A percentile compares a stretch with the other conserved stretches of the same genome.
phyloP scores from a whole-genome alignment of 2,888 invertebrate genomes.

The Pollenia griseotomentosa region DNA sequence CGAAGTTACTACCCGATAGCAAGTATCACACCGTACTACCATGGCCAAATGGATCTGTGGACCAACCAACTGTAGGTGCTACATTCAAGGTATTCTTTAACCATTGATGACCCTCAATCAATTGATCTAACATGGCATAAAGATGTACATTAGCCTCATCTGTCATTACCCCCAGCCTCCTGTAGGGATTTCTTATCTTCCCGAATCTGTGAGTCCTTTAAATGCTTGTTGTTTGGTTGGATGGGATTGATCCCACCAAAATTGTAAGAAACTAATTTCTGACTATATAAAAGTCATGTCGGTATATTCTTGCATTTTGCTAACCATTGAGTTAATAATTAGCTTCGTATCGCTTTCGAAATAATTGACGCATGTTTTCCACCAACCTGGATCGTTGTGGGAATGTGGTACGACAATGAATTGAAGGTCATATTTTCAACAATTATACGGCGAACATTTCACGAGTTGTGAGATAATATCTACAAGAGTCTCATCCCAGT shows the following conservation, averaged over 20 bases:
- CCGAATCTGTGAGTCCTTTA: conserved; percentile 91
- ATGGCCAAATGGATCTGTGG: conserved; percentile 99
- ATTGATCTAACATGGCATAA: conserved; percentile 95
- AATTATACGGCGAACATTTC: too few species aligned
- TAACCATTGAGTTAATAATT: conserved; percentile 94
- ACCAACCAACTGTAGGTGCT: conserved; percentile 92
- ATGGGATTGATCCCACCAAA: conserved; percentile 97
- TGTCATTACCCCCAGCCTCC: conserved; percentile 99
- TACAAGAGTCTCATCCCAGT: too few species aligned
- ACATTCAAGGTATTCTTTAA: conserved; percentile 92
- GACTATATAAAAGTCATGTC: conserved; percentile 98
- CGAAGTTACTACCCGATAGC: conserved; percentile 92
- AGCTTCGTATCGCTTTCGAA: conserved; percentile 94
- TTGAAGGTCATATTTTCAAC: too few species aligned
- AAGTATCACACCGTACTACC: conserved; percentile 97
- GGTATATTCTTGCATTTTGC: conserved; percentile 93
- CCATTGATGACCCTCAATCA: conserved; percentile 97
- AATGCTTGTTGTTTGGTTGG: conserved; percentile 93
- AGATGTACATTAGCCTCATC: conserved; percentile 96
- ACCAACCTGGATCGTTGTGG: conserved; percentile 99
- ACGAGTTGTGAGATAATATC: too few species aligned
- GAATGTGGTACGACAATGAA: conserved; percentile 95
- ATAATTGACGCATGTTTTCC: conserved; percentile 97
- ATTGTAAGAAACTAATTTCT: conserved; percentile 94
- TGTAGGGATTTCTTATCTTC: conserved; percentile 94